Percentiles rank a stretch among this genome's conserved stretches.
phyloP scores from a whole-genome alignment of 2,888 invertebrate species.

The Campaea margaritaria region DNA sequence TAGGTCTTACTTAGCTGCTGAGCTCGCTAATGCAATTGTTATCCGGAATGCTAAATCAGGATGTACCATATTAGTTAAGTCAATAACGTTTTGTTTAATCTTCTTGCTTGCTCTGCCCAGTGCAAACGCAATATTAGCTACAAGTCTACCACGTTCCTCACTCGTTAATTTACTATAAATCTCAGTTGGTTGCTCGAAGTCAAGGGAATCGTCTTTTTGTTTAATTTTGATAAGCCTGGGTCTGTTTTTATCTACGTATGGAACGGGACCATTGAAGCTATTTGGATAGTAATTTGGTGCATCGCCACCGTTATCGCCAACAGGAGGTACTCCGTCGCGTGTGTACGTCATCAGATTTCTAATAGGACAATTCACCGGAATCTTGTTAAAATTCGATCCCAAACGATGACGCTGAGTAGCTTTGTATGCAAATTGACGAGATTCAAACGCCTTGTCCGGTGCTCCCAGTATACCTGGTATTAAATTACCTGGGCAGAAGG shows the following conservation, averaged over 20 bases:
- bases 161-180: slow-evolving; percentile 88
- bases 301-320: slow-evolving; percentile 91
- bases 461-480: slow-evolving; percentile 95
- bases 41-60: slow-evolving; percentile 23
- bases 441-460: slow-evolving; percentile 94
- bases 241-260: slow-evolving; percentile 83
- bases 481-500: slow-evolving; percentile 93
- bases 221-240: slow-evolving; percentile 80
- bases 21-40: neutral
- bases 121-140: slow-evolving; percentile 90
- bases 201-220: slow-evolving; percentile 90
- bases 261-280: slow-evolving; percentile 93
- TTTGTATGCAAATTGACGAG: slow-evolving; percentile 91
- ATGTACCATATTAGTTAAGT: slow-evolving; percentile 16
- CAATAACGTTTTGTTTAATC: slow-evolving; percentile 23
- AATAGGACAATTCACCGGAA: slow-evolving; percentile 96
- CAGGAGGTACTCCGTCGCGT: slow-evolving; percentile 91
- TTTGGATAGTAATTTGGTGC: slow-evolving; percentile 97
- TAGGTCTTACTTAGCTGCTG: neutral
- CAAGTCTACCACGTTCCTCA: slow-evolving; percentile 88
- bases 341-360: slow-evolving; percentile 88
- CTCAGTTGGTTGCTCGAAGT: slow-evolving; percentile 91
- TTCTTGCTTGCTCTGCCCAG: slow-evolving; percentile 88
- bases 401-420: slow-evolving; percentile 89
- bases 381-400: slow-evolving; percentile 89